Base-by-base conservation (phyloP, 1,140 invertebrate species). In the Atta texana region DNA sequence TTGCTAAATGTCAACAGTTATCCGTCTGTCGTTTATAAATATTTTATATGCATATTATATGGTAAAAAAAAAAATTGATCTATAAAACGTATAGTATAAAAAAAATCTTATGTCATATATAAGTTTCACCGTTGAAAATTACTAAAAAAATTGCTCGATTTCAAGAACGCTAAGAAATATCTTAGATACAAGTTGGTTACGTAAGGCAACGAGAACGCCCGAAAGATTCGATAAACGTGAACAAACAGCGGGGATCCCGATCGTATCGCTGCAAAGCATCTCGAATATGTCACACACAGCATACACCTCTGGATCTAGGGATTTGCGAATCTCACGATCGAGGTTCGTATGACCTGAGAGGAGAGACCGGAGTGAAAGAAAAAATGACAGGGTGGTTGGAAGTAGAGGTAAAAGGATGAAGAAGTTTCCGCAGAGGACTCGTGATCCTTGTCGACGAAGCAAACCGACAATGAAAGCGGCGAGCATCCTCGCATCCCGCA, bases 141-240 rank as follows among this genome's bases (percentile, higher is more conserved):
- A 18, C 7, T 59, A 28, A 12, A 61, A 31, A 72, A 21, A 31
- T 44, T 18, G 53, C 39, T 34, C 49, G 77, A 61, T 59, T 84
- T 84, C 24, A 51, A 74, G 28, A 74, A 44, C 55, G 49, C 57
- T 12, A 31, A 4, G 28, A 51, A 28, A 75, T 31, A 49, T 74
- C 39, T 61, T 53, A 14, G 55, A 51, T 74, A 61, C 16, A 74
- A 55, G 34, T 74, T 53, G 68, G 49, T 74, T 72, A 82, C 31
- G 24, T 74, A 14, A 61, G 55, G 44, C n/a, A 49, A 74, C 53
- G 39, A 16, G 68, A 74, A 18, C 68, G 53, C 57, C 44, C 55
- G 77, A 57, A 75, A 66, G 66, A 84, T 88, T 81, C 87, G 77
- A 90, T 90, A 91, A 89, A 90, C 74, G 88, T 24, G 78, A 86